These are phyloP conservation scores for Mustelus asterias DNA, from an alignment of 2,113 vertebrate species.

Conservation along the genomic window DNA sequence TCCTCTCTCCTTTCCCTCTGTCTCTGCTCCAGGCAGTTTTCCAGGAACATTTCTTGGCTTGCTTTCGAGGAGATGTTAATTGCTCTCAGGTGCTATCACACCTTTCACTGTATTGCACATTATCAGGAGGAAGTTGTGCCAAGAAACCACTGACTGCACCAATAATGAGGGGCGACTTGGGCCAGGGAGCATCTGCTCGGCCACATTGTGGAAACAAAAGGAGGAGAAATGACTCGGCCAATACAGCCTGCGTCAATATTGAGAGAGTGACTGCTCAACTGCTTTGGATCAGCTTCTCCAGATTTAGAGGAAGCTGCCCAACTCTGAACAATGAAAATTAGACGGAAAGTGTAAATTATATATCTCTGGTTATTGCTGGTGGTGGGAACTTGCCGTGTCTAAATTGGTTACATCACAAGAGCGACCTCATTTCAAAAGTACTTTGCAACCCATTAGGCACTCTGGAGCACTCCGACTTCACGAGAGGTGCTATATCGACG, in stretches of 20 bases:
- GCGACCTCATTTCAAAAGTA: not conserved
- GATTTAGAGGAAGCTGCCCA: not conserved
- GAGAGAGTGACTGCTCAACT: not conserved
- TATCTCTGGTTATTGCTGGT: not conserved
- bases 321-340: not conserved
- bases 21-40: not conserved
- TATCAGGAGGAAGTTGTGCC: not conserved
- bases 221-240: not conserved
- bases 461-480: not conserved
- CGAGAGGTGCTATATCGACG: not conserved
- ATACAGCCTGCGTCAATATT: not conserved
- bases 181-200: not conserved
- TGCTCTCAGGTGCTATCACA: slow-evolving; percentile 22
- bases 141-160: not conserved
- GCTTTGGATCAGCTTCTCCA: not conserved
- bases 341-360: not conserved
- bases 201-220: not conserved
- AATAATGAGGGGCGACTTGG: not conserved
- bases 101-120: not conserved
- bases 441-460: not conserved
- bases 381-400: not conserved
- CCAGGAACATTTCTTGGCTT: slow-evolving; percentile 20
- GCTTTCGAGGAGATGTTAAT: slow-evolving; percentile 5
- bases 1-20: not conserved
- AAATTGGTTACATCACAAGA: not conserved